A percentile compares a stretch with the other conserved stretches of the same genome.
Conservation (phyloP, 2,797 vertebrate genomes). For the Chelonia mydas region DNA sequence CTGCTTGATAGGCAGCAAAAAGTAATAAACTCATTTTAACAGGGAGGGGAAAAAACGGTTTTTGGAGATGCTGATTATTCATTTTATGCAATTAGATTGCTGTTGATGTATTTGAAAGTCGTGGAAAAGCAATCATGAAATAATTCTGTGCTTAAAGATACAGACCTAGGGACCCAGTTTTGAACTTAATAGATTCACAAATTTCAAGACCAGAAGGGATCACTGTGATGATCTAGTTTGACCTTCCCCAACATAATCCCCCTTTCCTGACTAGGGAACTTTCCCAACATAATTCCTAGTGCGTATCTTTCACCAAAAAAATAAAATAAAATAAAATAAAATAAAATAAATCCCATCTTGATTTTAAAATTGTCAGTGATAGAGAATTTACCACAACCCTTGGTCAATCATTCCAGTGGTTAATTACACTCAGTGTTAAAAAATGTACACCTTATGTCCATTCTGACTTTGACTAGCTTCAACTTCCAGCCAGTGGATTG, state of each 20-base stretch:
- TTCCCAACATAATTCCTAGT: not conserved
- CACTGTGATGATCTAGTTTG: not conserved
- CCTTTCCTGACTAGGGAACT: too few relatives aligned
- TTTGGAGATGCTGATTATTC: constrained; percentile 77
- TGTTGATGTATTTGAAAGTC: constrained; percentile 64
- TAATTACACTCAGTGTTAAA: not conserved
- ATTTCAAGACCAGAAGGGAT: not conserved
- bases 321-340: not conserved
- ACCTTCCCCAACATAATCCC: not conserved
- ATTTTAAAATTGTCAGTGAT: not conserved
- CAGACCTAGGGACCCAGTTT: constrained; percentile 37
- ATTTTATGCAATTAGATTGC: constrained; percentile 70
- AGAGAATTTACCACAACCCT: not conserved
- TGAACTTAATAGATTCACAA: not conserved
- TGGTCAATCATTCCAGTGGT: not conserved
- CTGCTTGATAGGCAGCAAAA: constrained; percentile 79
- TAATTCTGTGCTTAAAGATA: not conserved
- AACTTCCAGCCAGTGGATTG: too few relatives aligned
- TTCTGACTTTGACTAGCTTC: too few relatives aligned
- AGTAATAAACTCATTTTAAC: constrained; percentile 81
- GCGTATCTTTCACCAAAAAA: not conserved
- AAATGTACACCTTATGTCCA: too few relatives aligned
- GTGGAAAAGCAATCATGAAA: constrained; percentile 55
- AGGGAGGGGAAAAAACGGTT: constrained; percentile 43
- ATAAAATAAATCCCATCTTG: not conserved